phyloP scores from a whole-genome alignment of 2,797 vertebrate species.

The Xerus rutilus region DNA sequence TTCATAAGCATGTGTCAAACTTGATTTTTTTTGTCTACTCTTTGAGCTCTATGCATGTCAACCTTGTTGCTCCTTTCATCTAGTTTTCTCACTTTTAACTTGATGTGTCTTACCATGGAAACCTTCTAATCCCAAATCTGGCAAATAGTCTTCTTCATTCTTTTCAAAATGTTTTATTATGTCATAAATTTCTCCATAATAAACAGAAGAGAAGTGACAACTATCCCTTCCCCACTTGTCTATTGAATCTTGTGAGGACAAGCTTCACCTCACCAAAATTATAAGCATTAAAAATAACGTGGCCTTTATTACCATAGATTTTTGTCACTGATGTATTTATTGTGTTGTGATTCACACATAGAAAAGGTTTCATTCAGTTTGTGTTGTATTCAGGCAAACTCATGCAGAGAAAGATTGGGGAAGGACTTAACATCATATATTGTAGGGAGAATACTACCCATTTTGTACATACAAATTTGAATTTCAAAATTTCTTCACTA shows the following conservation, averaged over 20 bases:
- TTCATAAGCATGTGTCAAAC: neutral
- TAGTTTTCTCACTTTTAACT: neutral
- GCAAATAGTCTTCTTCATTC: neutral
- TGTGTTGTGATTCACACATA: neutral
- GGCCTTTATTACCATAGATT: neutral
- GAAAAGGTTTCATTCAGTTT: neutral
- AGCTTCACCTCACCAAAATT: constrained; percentile 18
- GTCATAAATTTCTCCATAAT: neutral
- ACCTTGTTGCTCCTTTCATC: neutral
- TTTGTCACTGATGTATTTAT: neutral
- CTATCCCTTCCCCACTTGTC: neutral
- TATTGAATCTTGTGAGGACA: neutral
- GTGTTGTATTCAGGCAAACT: neutral
- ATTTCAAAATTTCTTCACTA: constrained; percentile 24
- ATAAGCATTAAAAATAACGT: neutral
- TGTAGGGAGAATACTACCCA: neutral
- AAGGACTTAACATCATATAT: neutral
- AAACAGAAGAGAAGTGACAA: constrained; percentile 34
- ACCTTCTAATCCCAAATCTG: neutral
- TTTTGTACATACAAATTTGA: neutral
- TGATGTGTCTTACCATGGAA: constrained; percentile 5
- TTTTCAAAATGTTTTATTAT: neutral
- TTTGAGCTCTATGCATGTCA: neutral
- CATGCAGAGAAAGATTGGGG: neutral
- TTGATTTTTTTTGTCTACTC: neutral